These are phyloP conservation scores for Catonia carolina DNA, from an alignment of 2,888 invertebrate species.

Conservation along the genomic window DNA sequence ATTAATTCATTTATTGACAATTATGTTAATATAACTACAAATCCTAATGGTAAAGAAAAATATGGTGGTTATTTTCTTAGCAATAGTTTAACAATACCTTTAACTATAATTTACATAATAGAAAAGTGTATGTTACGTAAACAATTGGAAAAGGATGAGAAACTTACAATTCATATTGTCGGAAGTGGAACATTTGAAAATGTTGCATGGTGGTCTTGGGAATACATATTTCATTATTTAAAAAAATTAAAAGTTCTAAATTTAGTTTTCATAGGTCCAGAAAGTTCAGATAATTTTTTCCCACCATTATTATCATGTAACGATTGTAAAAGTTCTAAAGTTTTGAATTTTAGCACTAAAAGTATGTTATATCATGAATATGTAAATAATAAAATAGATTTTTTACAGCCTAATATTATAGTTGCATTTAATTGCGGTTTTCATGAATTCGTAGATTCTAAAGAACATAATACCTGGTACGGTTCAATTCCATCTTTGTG, in stretches of 20 bases:
- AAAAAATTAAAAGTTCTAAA: constrained; percentile 34
- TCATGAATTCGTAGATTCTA: constrained; percentile 36
- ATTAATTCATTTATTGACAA: too few relatives aligned
- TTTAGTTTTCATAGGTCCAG: constrained; percentile 38
- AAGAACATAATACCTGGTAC: constrained; percentile 36
- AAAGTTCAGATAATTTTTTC: constrained; percentile 24
- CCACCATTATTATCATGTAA: too few relatives aligned
- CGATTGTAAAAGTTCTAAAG: too few relatives aligned
- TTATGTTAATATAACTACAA: too few relatives aligned
- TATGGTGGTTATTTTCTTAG: too few relatives aligned
- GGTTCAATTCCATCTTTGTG: constrained; percentile 35
- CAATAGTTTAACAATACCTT: too few relatives aligned
- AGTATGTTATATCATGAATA: too few relatives aligned
- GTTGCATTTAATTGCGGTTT: constrained; percentile 41
- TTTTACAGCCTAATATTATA: constrained; percentile 37
- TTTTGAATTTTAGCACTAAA: too few relatives aligned
- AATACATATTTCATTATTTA: constrained; percentile 37
- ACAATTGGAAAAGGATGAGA: too few relatives aligned
- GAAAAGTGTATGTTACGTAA: too few relatives aligned
- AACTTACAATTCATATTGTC: constrained; percentile 36
- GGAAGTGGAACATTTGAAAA: constrained; percentile 38
- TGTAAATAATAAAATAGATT: neutral
- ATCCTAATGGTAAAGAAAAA: too few relatives aligned
- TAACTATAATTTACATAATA: too few relatives aligned
- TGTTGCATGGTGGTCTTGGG: constrained; percentile 31